A percentile compares a stretch with the other conserved stretches of the same genome.
Conservation (phyloP, 1,140 invertebrate genomes). For the Eumaeus atala region DNA sequence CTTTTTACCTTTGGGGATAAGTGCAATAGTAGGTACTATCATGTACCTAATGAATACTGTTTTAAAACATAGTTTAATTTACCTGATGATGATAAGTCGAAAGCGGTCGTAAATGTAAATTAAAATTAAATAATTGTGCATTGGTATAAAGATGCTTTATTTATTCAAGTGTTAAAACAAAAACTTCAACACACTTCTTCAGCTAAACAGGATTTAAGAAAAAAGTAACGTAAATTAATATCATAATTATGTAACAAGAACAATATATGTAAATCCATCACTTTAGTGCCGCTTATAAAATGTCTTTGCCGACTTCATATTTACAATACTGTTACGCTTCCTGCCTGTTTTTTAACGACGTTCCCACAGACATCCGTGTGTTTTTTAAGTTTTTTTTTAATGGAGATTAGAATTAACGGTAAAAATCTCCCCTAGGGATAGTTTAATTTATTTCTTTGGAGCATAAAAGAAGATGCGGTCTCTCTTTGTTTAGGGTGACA, state of each 20-base stretch:
- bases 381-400: slow-evolving; percentile 63
- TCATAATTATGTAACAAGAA: slow-evolving; percentile 22
- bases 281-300: slow-evolving; percentile 59
- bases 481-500: slow-evolving; percentile 55
- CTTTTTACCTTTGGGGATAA: too few species aligned
- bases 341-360: slow-evolving; percentile 61
- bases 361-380: slow-evolving; percentile 61
- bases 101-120: too few species aligned
- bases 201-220: slow-evolving; percentile 6
- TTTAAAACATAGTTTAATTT: too few species aligned
- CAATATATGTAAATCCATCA: slow-evolving; percentile 56
- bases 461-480: slow-evolving; percentile 65
- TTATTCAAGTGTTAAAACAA: too few species aligned
- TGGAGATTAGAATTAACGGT: slow-evolving; percentile 68
- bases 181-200: too few species aligned
- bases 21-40: too few species aligned
- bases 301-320: slow-evolving; percentile 58
- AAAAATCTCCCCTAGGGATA: slow-evolving; percentile 69
- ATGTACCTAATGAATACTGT: too few species aligned
- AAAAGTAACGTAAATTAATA: slow-evolving; percentile 14
- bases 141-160: too few species aligned
- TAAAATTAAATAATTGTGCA: too few species aligned
- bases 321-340: slow-evolving; percentile 55
- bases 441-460: slow-evolving; percentile 69
- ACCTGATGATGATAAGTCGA: too few species aligned